Percentiles rank a stretch among this genome's conserved stretches.
Conservation (phyloP, 2,888 invertebrate genomes). For the Pollenia angustigena region DNA sequence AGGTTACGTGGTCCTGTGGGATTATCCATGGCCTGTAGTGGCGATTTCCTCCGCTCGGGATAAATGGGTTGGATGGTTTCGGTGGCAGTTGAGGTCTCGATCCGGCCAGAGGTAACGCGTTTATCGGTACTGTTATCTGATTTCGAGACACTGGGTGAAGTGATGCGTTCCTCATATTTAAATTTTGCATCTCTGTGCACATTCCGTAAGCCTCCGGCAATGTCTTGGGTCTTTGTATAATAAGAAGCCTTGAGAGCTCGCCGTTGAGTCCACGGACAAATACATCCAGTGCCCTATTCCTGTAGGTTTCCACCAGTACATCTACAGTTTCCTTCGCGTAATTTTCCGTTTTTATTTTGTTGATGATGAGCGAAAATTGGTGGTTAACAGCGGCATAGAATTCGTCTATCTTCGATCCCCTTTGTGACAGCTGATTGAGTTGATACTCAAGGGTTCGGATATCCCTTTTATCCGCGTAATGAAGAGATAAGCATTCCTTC, state of each 20-base stretch:
- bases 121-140: background rate
- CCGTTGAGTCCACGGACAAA: too few relatives aligned
- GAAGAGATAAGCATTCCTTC: too few relatives aligned
- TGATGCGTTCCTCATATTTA: background rate
- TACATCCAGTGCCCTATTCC: too few relatives aligned
- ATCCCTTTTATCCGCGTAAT: too few relatives aligned
- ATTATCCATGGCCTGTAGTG: too few relatives aligned
- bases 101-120: background rate
- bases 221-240: background rate
- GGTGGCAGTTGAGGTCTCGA: background rate
- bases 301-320: background rate
- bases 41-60: too few relatives aligned
- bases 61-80: too few relatives aligned
- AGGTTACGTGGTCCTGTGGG: too few relatives aligned
- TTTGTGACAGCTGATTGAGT: too few relatives aligned
- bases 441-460: too few relatives aligned
- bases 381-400: too few relatives aligned
- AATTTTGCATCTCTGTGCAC: constrained; percentile 20
- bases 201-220: background rate
- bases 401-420: too few relatives aligned
- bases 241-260: background rate
- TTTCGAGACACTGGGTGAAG: background rate
- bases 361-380: background rate
- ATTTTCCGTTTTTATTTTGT: background rate
- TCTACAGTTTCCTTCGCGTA: background rate